phyloP scores from a whole-genome alignment of 2,113 vertebrate species.

The Sturnus vulgaris region DNA sequence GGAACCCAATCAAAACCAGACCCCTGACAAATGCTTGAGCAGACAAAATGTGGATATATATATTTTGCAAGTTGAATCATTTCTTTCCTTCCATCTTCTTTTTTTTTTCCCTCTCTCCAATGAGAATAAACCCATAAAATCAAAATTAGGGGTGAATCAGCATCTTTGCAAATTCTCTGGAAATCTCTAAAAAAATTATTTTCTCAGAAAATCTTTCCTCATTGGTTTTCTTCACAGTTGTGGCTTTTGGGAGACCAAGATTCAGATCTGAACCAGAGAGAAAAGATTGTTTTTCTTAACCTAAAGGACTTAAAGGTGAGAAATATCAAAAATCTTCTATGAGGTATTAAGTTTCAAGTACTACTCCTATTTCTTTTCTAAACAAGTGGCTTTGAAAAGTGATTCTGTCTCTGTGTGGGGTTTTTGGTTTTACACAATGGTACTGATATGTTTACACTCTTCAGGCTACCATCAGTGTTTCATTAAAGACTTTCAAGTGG shows the following conservation, averaged over 20 bases:
- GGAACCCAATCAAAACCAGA: not conserved
- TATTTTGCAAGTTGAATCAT: not conserved
- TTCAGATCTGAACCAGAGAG: not conserved
- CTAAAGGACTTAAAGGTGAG: not conserved
- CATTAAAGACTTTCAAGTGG: not conserved
- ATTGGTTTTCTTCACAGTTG: not conserved
- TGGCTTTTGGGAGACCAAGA: not conserved
- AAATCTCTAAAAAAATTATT: not conserved
- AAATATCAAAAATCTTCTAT: not conserved
- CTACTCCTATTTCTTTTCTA: not conserved
- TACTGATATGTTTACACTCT: not conserved
- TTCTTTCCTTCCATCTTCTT: not conserved
- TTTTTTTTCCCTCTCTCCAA: not conserved
- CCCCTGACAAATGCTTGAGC: not conserved
- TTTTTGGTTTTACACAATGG: not conserved
- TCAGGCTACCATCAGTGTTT: not conserved
- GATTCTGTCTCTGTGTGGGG: not conserved
- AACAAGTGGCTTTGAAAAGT: not conserved
- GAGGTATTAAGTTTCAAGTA: not conserved
- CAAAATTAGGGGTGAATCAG: not conserved
- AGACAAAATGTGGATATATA: not conserved
- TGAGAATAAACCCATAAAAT: not conserved
- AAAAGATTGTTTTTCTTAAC: not conserved
- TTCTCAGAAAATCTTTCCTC: not conserved
- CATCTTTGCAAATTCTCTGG: not conserved